Evolutionary conservation across 2,888 invertebrate species (phyloP).

Genomic region (Melieria picta): DNA sequence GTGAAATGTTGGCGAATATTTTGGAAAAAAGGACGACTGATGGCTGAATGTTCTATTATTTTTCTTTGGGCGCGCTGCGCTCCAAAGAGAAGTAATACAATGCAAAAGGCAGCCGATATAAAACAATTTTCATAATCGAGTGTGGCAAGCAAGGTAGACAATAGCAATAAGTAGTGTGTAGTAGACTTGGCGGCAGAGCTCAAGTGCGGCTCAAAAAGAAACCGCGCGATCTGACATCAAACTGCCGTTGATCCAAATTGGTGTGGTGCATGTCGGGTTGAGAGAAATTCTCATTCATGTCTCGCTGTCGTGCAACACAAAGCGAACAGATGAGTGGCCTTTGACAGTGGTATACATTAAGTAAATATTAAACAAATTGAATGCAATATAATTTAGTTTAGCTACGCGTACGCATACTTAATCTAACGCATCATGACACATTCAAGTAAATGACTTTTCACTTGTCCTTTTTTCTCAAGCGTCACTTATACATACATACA

Average conservation of each 20-base stretch:
- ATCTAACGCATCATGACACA: slow-evolving; percentile 25
- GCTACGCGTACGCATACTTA: slow-evolving; percentile 15
- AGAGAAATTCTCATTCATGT: no score
- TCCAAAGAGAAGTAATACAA: slow-evolving; percentile 29
- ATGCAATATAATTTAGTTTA: slow-evolving; percentile 46
- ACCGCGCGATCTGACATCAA: no score
- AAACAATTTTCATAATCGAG: no score
- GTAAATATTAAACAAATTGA: slow-evolving; percentile 11
- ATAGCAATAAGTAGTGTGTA: not conserved
- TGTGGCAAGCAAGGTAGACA: no score
- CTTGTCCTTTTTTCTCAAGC: slow-evolving; percentile 58
- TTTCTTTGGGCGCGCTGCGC: slow-evolving; percentile 22
- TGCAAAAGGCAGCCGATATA: slow-evolving; percentile 7
- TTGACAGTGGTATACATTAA: not conserved
- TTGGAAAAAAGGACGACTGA: slow-evolving; percentile 58
- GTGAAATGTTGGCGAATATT: slow-evolving; percentile 29
- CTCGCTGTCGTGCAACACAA: not conserved
- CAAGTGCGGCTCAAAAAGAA: no score
- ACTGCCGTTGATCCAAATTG: no score
- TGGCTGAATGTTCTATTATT: slow-evolving; percentile 38
- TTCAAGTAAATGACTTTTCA: slow-evolving; percentile 39
- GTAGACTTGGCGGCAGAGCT: not conserved
- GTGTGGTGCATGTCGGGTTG: no score
- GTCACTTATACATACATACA: slow-evolving; percentile 3
- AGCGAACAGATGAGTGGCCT: not conserved